phyloP scores from a whole-genome alignment of 1,140 invertebrate genomes.

The Drosophila burlai region DNA sequence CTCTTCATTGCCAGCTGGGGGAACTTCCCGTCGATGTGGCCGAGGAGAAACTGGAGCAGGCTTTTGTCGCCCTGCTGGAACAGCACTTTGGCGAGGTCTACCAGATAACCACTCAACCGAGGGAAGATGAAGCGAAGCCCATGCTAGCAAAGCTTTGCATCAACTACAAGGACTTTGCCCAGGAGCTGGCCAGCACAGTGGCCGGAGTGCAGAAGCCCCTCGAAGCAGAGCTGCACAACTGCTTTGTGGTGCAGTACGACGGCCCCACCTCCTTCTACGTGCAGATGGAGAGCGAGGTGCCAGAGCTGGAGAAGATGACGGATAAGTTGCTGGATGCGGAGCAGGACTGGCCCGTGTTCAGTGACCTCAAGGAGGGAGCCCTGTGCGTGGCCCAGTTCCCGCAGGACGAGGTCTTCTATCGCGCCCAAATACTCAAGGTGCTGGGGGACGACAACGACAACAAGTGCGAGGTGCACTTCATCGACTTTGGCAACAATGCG shows the following conservation, averaged over 20 bases:
- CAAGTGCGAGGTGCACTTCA: conserved; percentile 88
- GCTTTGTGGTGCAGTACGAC: conserved; percentile 87
- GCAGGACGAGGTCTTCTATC: conserved; percentile 89
- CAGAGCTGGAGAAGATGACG: conserved; percentile 87
- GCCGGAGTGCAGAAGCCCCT: conserved; percentile 66
- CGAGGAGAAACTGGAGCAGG: conserved; percentile 54
- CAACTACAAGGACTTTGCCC: conserved; percentile 71
- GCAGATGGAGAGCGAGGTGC: conserved; percentile 87
- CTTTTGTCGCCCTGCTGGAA: conserved; percentile 65
- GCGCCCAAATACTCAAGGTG: conserved; percentile 86
- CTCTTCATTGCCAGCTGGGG: conserved; percentile 87
- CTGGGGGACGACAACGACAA: conserved; percentile 48
- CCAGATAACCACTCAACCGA: conserved; percentile 57
- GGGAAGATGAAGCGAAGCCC: conserved; percentile 12
- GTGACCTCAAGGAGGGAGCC: conserved; percentile 86
- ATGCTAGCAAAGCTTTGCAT: conserved; percentile 56
- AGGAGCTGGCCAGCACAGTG: conserved; percentile 68
- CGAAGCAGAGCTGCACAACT: conserved; percentile 73
- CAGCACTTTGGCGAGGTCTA: conserved; percentile 79
- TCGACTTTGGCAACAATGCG: conserved; percentile 91
- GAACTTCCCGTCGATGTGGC: conserved; percentile 53
- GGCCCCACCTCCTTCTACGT: conserved; percentile 88
- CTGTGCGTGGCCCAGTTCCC: conserved; percentile 89
- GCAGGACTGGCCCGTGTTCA: conserved; percentile 86
- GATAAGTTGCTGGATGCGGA: conserved; percentile 86